Conservation (phyloP, 2,113 vertebrate genomes). For the Xenopus tropicalis region UCB_Xtro_10.0 CM004449.2:96792501-96793000, state of each 20-base stretch:
- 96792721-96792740: slow-evolving; percentile 80
- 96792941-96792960: slow-evolving; percentile 57
- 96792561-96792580: slow-evolving; percentile 70
- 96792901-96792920: slow-evolving; percentile 73
- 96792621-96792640: slow-evolving; percentile 80
- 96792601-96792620: slow-evolving; percentile 70
- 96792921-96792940: slow-evolving; percentile 71
- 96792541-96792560: slow-evolving; percentile 62
- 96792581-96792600: slow-evolving; percentile 70
- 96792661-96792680: slow-evolving; percentile 73
- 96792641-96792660: slow-evolving; percentile 60
- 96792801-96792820: slow-evolving; percentile 72
- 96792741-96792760: slow-evolving; percentile 76
- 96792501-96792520: slow-evolving; percentile 52
- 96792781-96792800: slow-evolving; percentile 50
- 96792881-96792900: slow-evolving; percentile 65
- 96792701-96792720: slow-evolving; percentile 63
- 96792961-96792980: slow-evolving; percentile 61
- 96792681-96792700: slow-evolving; percentile 73
- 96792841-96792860: slow-evolving; percentile 70
- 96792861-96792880: slow-evolving; percentile 78
- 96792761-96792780: slow-evolving; percentile 65
- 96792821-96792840: slow-evolving; percentile 70
- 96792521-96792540: slow-evolving; percentile 68
- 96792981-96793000: slow-evolving; percentile 85